phyloP scores from a whole-genome alignment of 2,113 vertebrate species.

The Periophthalmodon schlosseri region DNA sequence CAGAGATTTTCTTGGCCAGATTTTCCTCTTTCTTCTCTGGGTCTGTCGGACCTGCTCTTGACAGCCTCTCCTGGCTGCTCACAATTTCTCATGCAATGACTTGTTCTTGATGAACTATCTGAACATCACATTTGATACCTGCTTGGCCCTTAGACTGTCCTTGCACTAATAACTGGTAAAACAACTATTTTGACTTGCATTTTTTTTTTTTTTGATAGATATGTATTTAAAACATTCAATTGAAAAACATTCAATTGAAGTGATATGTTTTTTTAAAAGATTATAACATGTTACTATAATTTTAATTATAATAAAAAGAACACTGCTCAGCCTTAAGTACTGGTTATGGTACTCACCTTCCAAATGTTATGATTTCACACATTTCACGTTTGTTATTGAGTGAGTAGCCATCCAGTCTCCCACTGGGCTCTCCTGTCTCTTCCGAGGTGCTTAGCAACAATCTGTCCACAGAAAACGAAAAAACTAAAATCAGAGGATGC shows the following conservation, averaged over 20 bases:
- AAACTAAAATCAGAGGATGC: slow-evolving; percentile 72
- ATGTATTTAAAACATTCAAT: too few species aligned
- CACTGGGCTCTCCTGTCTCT: slow-evolving; percentile 44
- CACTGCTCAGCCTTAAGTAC: not conserved
- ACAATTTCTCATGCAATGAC: slow-evolving; percentile 50
- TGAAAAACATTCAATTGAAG: too few species aligned
- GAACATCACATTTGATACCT: slow-evolving; percentile 3
- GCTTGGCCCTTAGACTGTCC: too few species aligned
- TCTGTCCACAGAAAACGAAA: slow-evolving; percentile 57
- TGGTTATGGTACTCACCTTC: slow-evolving; percentile 10
- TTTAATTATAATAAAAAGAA: too few species aligned
- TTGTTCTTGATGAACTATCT: slow-evolving; percentile 33
- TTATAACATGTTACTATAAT: too few species aligned
- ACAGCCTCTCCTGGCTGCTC: slow-evolving; percentile 54
- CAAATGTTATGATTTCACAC: slow-evolving; percentile 21
- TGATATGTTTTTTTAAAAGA: too few species aligned
- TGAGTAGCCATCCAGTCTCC: slow-evolving; percentile 45
- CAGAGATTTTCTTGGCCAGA: slow-evolving; percentile 69
- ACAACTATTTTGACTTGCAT: too few species aligned
- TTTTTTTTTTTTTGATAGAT: too few species aligned
- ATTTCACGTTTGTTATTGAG: slow-evolving; percentile 10
- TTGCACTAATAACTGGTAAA: too few species aligned
- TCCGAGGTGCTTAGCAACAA: slow-evolving; percentile 67
- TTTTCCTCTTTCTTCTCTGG: slow-evolving; percentile 52
- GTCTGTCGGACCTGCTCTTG: slow-evolving; percentile 52